Conservation (phyloP, 2,888 invertebrate genomes). For the Crocallis elinguaria region DNA sequence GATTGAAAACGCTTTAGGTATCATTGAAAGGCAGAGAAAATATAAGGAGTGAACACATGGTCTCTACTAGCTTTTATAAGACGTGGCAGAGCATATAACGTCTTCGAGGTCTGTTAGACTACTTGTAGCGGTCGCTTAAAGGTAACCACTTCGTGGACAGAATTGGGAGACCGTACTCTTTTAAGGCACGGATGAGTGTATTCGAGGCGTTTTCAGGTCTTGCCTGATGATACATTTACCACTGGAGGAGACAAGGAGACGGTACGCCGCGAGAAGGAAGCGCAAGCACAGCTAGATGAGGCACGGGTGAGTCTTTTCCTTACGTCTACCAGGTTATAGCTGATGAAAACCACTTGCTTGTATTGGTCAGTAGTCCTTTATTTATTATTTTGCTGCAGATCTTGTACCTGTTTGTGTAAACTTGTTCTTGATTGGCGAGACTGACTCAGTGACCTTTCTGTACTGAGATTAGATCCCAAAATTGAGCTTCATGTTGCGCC, state of each 20-base stretch:
- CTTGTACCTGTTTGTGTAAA: neutral
- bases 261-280: constrained; percentile 95
- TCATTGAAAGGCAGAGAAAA: neutral
- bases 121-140: neutral
- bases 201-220: constrained; percentile 90
- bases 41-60: neutral
- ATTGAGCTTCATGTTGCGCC: constrained; percentile 11
- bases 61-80: neutral
- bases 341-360: constrained; percentile 15
- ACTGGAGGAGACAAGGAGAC: constrained; percentile 95
- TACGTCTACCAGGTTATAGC: constrained; percentile 13
- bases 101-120: neutral
- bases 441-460: neutral
- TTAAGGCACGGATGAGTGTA: constrained; percentile 24
- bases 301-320: constrained; percentile 44
- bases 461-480: neutral
- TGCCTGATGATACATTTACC: constrained; percentile 83
- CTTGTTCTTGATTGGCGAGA: constrained; percentile 8
- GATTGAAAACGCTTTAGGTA: neutral
- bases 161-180: constrained; percentile 1
- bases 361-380: constrained; percentile 20
- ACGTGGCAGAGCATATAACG: neutral
- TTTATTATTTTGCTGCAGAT: constrained; percentile 15
- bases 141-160: constrained; percentile 3
- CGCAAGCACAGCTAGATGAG: constrained; percentile 85